Percentiles rank a stretch among this genome's conserved stretches.
Conservation (phyloP, 2,888 invertebrate species). For the Xiphydria camelus region DNA sequence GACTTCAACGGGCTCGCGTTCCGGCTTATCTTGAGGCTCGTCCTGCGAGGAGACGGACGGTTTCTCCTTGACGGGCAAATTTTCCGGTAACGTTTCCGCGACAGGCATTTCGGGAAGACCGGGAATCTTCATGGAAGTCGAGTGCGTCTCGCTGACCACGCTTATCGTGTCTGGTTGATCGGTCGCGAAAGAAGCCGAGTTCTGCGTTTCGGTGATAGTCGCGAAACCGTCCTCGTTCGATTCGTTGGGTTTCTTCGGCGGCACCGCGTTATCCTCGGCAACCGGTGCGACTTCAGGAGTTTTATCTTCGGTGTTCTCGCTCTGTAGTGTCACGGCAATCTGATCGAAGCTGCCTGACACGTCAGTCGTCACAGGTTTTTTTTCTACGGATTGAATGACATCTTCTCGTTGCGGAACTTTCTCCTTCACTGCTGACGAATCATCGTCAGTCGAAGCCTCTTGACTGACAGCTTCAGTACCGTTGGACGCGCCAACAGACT, state of each 20-base stretch:
- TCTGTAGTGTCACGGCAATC: too few species aligned
- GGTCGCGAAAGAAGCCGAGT: neutral
- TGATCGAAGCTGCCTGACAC: neutral
- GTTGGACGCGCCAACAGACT: neutral
- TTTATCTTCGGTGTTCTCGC: neutral
- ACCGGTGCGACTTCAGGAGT: neutral
- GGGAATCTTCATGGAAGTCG: conserved; percentile 34
- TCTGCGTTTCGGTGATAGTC: too few species aligned
- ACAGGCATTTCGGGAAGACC: conserved; percentile 28
- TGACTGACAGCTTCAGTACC: neutral
- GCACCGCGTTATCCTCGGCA: neutral
- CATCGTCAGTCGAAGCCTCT: neutral
- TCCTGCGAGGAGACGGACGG: neutral
- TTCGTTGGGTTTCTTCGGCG: too few species aligned
- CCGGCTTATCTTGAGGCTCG: neutral
- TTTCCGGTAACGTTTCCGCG: conserved; percentile 10
- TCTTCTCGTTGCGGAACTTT: neutral
- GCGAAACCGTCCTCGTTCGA: neutral
- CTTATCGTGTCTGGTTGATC: conserved; percentile 15
- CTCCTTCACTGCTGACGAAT: neutral
- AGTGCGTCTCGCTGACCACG: conserved; percentile 30
- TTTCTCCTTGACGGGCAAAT: conserved; percentile 5
- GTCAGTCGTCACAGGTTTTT: neutral
- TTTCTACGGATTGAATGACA: neutral
- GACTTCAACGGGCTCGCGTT: neutral